Evolutionary conservation across 2,888 invertebrate genomes (phyloP).

Genomic region (Papilio protenor): DNA sequence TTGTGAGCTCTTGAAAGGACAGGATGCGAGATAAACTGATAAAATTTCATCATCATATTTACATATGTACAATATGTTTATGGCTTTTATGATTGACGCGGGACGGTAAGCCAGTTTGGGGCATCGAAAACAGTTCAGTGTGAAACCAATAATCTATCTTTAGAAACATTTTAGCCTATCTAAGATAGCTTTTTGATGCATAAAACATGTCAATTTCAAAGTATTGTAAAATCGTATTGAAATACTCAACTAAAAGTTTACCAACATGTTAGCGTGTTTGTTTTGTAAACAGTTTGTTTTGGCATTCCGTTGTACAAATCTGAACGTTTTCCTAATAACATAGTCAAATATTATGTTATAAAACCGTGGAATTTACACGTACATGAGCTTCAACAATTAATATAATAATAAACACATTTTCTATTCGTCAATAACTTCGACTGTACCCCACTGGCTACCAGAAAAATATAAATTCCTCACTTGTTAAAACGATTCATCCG

Average conservation of each 20-base stretch:
- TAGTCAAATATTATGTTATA: constrained; percentile 26
- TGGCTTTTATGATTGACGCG: constrained; percentile 25
- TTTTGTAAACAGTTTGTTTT: constrained; percentile 19
- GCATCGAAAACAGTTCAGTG: neutral
- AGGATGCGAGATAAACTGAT: constrained; percentile 39
- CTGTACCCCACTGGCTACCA: neutral
- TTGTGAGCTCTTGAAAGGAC: constrained; percentile 38
- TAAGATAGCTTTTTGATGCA: neutral
- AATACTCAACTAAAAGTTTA: constrained; percentile 7
- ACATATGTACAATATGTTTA: constrained; percentile 28
- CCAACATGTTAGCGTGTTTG: constrained; percentile 8
- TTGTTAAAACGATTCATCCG: neutral
- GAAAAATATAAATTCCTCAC: neutral
- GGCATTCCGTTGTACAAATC: constrained; percentile 4
- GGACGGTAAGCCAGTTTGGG: constrained; percentile 1
- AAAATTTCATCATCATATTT: constrained; percentile 24
- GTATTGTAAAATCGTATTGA: constrained; percentile 3
- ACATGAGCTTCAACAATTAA: neutral
- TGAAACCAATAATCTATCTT: too few relatives aligned
- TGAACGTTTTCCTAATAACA: constrained; percentile 16
- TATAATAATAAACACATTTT: neutral
- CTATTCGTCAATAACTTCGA: neutral
- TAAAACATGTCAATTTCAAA: neutral
- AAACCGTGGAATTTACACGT: constrained; percentile 11
- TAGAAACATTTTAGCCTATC: neutral